Evolutionary conservation across 1,140 invertebrate species (phyloP).

Genomic region (Periplaneta americana): DNA sequence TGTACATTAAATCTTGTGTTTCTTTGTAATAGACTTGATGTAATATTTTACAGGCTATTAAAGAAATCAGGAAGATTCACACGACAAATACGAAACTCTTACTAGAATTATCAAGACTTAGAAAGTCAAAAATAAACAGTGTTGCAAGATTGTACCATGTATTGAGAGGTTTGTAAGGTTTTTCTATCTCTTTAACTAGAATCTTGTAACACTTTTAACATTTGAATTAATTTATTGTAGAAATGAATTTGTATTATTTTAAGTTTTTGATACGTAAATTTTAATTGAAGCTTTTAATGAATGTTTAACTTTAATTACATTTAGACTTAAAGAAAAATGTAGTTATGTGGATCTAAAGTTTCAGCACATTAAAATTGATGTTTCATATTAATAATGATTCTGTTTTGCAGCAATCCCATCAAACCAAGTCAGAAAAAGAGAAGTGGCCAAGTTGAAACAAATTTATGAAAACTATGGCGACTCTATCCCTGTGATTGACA

Average conservation of each 20-base stretch:
- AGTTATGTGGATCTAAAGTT: neutral
- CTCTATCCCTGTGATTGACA: neutral
- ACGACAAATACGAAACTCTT: neutral
- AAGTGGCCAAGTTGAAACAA: neutral
- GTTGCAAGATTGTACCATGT: neutral
- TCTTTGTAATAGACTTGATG: neutral
- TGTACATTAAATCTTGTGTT: neutral
- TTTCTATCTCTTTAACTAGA: too few relatives aligned
- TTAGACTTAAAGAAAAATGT: neutral
- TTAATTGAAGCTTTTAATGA: neutral
- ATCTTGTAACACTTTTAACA: too few relatives aligned
- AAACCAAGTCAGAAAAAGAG: neutral
- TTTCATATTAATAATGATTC: neutral
- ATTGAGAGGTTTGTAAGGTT: neutral
- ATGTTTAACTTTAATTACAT: neutral
- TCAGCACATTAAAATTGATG: too few relatives aligned
- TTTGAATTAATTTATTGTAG: too few relatives aligned
- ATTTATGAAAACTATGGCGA: neutral
- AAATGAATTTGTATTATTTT: neutral
- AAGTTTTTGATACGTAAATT: neutral
- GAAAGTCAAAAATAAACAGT: neutral
- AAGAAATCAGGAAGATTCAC: neutral
- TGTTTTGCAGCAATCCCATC: neutral
- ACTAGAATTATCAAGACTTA: neutral
- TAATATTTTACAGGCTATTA: neutral